Base-by-base conservation (phyloP, 92 coral and sea anemone species). In the Ricordea florida region DNA sequence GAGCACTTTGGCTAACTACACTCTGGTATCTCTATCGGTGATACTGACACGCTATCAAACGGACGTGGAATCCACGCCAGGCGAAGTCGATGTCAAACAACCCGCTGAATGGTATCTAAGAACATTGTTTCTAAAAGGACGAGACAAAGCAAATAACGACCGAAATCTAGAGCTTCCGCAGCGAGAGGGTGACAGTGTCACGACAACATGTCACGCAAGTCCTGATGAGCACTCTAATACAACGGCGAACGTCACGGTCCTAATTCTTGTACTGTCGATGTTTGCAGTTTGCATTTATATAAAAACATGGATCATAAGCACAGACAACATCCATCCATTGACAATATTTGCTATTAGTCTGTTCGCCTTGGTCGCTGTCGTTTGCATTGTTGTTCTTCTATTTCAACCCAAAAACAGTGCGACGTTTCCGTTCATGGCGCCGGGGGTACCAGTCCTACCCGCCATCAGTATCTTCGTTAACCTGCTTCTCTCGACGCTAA, bases 401-500 rank as follows among this genome's bases (percentile, higher is more conserved):
- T 42, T 25, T 11, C 90, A 89, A 42, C 98, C 98, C n/a, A 73
- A 80, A 66, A 88, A 87, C 80, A 32, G 62, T 31, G 93, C 79
- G 1, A 66, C 66, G 49, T 79, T 92, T 57, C 75, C 89, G 16
- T 94, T 79, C 78, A 94, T 88, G 92, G 92, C 92, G 9, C 98
- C 97, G 1, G 57, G 62, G 16, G 89, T 81, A 2, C 94, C 94
- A 11, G 27, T 76, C 17, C 75, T 94, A 29, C 98, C 98, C 22
- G 43, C 93, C 15, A 41, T 75, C 22, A 84, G 94, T 58, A 62
- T 94, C 18, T 74, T 91, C 29, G 66, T 94, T 1, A 87, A 94
- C 70, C 53, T 81, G 68, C 61, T 83, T 18, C 66, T 94, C 38
- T 22, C 88, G 62, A 84, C 87, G 13, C 79, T 84, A 48, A 59